Evolutionary conservation across 2,797 vertebrate species (phyloP), one percentile per base, ranked within the genome.

Genomic region (Enteromius fasciolatus): DNA sequence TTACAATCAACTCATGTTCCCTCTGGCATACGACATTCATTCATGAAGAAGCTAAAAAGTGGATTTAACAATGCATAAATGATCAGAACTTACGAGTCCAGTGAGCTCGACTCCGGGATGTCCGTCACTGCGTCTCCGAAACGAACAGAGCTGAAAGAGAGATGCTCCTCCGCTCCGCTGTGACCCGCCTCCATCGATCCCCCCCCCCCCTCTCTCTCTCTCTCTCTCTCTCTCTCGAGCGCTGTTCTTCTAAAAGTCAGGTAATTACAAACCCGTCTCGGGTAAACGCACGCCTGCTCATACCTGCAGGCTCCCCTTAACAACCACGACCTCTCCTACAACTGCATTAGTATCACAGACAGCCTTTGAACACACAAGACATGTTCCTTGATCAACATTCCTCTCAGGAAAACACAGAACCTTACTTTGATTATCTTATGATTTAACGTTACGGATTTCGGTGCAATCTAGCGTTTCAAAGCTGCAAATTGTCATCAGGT

Each of bases 101-200:
- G 83, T 76, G 88, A 84, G 86, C 86, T 84, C 87, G 85, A 86
- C 84, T 83, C 84, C 84, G 81, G 86, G 81, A 86, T 84, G 88
- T 87, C 90, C 88, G 87, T 90, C 90, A 77, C 90, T 90, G 91
- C 87, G 91, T 86, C 84, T 84, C 88, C 61, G 92, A 93, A 89
- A 90, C 88, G 88, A 90, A 89, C 87, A 84, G 85, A 66, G 70
- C 70, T 75, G 90, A 86, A 69, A 93, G 92, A 91, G 52, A 59
- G 66, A 78, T 18, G 54, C 46, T 73, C 88, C 41, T 89, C 90
- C 85, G 81, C 86, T 87, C 86, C 84, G 84, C 87, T 87, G 86
- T 80, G 85, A 82, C 87, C 92, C 90, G 84, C 91, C 90, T 91
- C 91, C 83, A 82, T 87, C 88, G 48, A 48, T 23, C 83, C 63